Base-by-base conservation (phyloP, 2,797 vertebrate genomes). In the Sardinella longiceps region DNA sequence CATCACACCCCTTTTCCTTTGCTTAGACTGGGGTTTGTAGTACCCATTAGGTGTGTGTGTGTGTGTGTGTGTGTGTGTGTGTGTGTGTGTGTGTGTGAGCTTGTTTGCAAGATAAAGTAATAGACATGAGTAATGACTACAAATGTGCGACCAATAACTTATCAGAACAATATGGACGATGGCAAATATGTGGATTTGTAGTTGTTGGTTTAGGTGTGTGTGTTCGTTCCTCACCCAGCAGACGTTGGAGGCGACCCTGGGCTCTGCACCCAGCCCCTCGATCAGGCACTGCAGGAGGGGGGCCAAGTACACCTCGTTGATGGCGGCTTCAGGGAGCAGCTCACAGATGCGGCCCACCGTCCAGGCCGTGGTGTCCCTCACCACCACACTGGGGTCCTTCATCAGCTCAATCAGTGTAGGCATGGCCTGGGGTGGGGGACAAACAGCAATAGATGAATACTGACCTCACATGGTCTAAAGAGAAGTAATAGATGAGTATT, bases 381-480 rank as follows among this genome's bases (percentile, higher is more conserved):
- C 98, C 90, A 99, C 98, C 81, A 99, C 98, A 0, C 97, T 98
- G 88, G 97, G 98, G 88, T 99, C 98, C 92, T 98, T 99, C 98
- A 99, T 99, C 90, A 99, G 94, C 92, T 99, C 97, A 48, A 99
- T 99, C 84, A 99, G 89, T 0, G 97, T 99, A 0, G 97, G 97
- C 97, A 99, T 99, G 0, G 97, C 98, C 98, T 99, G 83, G 11
- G 11, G 5, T n/a, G n/a, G n/a, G n/a, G n/a, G n/a, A n/a, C n/a
- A 74, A 70, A 81, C 80, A 66, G 33, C 81, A n/a, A n/a, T 7
- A 43, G 43, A 43, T 43, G 43, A 43, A 43, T 43, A 43, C 43
- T 43, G 43, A 43, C 4, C 7, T 43, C 4, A 43, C 43, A 43
- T 7, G n/a, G n/a, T n/a, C n/a, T n/a, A n/a, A n/a, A n/a, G n/a